Evolutionary conservation across 2,113 vertebrate species (phyloP), one percentile per base, ranked within the genome.

Genomic region (Pterocles burchelli): DNA sequence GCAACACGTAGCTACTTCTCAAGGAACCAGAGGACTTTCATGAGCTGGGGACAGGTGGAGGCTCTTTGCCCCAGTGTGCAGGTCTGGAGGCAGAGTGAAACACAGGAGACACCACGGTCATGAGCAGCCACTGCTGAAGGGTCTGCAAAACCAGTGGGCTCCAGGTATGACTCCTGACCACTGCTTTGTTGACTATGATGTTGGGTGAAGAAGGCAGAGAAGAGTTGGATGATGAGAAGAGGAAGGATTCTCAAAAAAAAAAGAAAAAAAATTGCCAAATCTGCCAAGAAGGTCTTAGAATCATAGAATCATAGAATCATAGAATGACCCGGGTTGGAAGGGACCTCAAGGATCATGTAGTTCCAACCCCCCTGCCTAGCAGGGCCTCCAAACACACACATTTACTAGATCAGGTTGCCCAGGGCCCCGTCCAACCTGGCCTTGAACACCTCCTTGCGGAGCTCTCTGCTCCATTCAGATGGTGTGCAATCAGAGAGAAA

Each of bases 41-140:
- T 26, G 77, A 67, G 63, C 78, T 62, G 51, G 49, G 38, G 41
- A 36, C 12, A 51, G n/a, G 48, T 8, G 22, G 68, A 58, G 31
- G 20, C 45, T 57, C 28, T 63, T 74, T 52, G 62, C 34, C 83
- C 45, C 28, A 13, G n/a, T 2, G 15, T 33, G 36, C 17, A 26
- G 38, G 19, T 55, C 67, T 2, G 4, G 26, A 38, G 75, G 63
- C 49, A 76, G 15, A 41, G 68, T 25, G 29, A 51, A 75, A 28
- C 2, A 0, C 8, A 24, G 6, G 21, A 72, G 11, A 25, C 5
- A 31, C 31, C 7, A 3, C 0, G 13, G 71, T 17, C 0, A 3
- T 13, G 17, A 68, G 59, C 20, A 77, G 41, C 29, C 54, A 9
- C 33, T 22, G 36, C 51, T 43, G 58, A 84, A 57, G 14, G 20